These are phyloP conservation scores for Hirtodrosophila confusa DNA, from an alignment of 2,888 invertebrate genomes.

Conservation along the genomic window DNA sequence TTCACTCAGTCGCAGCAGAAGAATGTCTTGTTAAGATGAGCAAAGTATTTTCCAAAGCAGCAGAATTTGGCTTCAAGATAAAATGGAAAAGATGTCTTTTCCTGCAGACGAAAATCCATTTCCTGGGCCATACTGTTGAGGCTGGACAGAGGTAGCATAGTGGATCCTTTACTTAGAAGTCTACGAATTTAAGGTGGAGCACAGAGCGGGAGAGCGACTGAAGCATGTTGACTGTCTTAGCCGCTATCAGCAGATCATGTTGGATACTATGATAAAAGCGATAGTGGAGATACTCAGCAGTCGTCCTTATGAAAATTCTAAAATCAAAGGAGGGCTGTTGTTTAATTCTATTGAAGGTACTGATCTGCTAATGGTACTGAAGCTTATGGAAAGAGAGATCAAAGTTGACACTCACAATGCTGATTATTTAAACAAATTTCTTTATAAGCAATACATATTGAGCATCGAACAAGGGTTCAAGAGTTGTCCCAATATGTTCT, in stretches of 20 bases:
- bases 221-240: background rate
- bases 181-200: constrained; percentile 3
- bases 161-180: background rate
- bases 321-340: constrained; percentile 4
- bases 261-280: background rate
- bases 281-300: background rate
- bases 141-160: background rate
- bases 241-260: background rate
- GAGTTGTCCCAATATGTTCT: too few relatives aligned
- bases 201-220: background rate
- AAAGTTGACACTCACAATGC: background rate
- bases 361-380: background rate
- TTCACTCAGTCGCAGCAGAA: too few relatives aligned
- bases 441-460: too few relatives aligned
- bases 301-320: background rate
- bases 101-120: too few relatives aligned
- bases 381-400: background rate
- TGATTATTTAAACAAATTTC: too few relatives aligned
- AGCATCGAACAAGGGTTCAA: too few relatives aligned
- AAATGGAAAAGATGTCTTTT: too few relatives aligned
- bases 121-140: too few relatives aligned
- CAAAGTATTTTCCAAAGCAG: too few relatives aligned
- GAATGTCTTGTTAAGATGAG: too few relatives aligned
- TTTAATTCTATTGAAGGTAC: background rate
- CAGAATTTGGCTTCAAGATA: too few relatives aligned